Evolutionary conservation across 2,888 invertebrate species (phyloP), one percentile per base, ranked within the genome.

Genomic region (Philereme transversata): DNA sequence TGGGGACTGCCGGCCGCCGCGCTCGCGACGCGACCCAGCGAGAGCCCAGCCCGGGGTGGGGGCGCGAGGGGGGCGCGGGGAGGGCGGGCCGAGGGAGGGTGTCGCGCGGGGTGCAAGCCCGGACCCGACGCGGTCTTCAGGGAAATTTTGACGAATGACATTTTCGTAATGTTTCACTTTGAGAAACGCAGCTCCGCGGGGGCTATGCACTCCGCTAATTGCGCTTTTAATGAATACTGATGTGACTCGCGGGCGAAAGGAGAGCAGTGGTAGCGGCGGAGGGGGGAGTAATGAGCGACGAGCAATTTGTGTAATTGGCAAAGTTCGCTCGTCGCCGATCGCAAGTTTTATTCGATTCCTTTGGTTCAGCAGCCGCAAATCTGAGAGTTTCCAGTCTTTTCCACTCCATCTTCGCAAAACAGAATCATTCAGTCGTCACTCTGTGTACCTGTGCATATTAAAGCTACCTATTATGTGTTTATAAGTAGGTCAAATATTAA

Each of bases 61-160:
- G 35, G 49, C 41, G 64, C 11, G 46, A n/a, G n/a, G 35, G 43
- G 36, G 9, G 50, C 40, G 8, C 5, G 35, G 43, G 36, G 34
- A 44, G 44, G 10, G 49, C 0, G 6, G 44, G 10, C 45, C 0
- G 6, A 36, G 51, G 56, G 35, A 10, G 46, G 10, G 34, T 58
- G 48, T 53, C 36, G 52, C 56, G 54, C 57, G 57, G 41, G 54
- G 46, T 54, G 58, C 50, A 51, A 53, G 58, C 62, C 57, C 67
- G 65, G 68, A 71, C 65, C 8, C 60, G 64, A 58, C 73, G 74
- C 73, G 75, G 75, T 84, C 87, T 84, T 84, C 78, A 75, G 84
- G 85, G 85, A 87, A 85, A 86, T 84, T 84, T 84, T 86, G 87
- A 86, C 85, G 87, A 86, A 86, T 83, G 84, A 85, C 86, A 86